Evolutionary conservation across 2,113 vertebrate genomes (phyloP).

Genomic region (Gila orcuttii): DNA sequence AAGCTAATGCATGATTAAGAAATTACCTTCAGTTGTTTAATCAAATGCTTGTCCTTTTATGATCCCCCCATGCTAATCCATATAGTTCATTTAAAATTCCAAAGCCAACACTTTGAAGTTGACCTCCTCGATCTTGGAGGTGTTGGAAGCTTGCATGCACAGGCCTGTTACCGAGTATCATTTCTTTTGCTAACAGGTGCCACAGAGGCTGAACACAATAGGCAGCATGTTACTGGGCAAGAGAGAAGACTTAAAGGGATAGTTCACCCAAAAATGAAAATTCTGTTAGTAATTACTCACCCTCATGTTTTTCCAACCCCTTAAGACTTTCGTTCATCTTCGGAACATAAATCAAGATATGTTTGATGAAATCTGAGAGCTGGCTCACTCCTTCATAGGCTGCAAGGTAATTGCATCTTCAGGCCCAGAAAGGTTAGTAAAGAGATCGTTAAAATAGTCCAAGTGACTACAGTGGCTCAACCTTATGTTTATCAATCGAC

Average conservation of each 20-base stretch:
- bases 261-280: too few relatives aligned
- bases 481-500: too few relatives aligned
- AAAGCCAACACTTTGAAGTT: constrained; percentile 39
- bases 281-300: too few relatives aligned
- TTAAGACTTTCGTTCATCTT: too few relatives aligned
- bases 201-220: constrained; percentile 10
- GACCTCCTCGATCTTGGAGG: constrained; percentile 14
- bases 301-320: too few relatives aligned
- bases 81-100: constrained; percentile 17
- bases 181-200: constrained; percentile 53
- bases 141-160: constrained; percentile 21
- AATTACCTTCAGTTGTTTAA: not conserved
- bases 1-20: not conserved
- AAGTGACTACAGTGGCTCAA: too few relatives aligned
- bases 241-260: not conserved
- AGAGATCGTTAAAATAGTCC: too few relatives aligned
- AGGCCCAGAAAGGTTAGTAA: too few relatives aligned
- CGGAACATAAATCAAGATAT: too few relatives aligned
- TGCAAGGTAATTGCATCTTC: too few relatives aligned
- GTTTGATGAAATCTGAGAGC: too few relatives aligned
- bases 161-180: constrained; percentile 51
- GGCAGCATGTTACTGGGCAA: constrained; percentile 40
- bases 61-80: constrained; percentile 1
- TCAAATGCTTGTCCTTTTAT: not conserved
- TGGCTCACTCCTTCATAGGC: too few relatives aligned